Evolutionary conservation across 1,140 invertebrate genomes (phyloP), one percentile per base, ranked within the genome.

Genomic region (Venturia canescens): DNA sequence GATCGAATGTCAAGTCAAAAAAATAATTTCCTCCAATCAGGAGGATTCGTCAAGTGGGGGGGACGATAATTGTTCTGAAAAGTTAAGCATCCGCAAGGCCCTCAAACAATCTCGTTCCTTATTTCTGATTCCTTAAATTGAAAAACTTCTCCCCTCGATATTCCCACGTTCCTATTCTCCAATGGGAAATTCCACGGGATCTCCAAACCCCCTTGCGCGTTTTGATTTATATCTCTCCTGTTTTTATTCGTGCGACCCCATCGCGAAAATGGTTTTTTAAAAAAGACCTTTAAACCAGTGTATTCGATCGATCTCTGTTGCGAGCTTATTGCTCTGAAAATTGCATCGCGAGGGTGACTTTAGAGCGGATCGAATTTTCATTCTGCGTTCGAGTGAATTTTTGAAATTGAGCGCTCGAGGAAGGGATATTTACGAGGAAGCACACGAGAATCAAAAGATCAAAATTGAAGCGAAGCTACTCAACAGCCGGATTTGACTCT

Each of bases 331-430:
- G 5, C 7, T 44, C 11, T 13, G 53, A 21, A 23, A 3, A 23
- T 57, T 57, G 2, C 85, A 80, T 80, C 83, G 82, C 83, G 82
- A 84, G 83, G 70, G 83, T 84, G 86, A 83, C 83, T 86, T 83
- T 87, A 86, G 88, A 89, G 85, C 86, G 88, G 88, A 89, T 88
- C 88, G 85, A 89, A 89, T 89, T 89, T 89, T 89, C 87, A 86
- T 50, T 44, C 63, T 60, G 34, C 3, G 34, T 23, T 44, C 29
- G 27, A 5, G 21, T 21, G 29, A 44, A 44, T 9, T 44, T 44
- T 44, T 44, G 13, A 44, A 44, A 44, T 44, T 0, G 7, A 44
- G 13, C 7, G 7, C 38, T 44, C 11, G 38, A 44, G 38, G n/a
- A n/a, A n/a, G n/a, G n/a, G 11, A 44, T 34, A 3, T 34, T 34